Evolutionary conservation across 2,797 vertebrate genomes (phyloP), one percentile per base, ranked within the genome.

Genomic region (Betta splendens): DNA sequence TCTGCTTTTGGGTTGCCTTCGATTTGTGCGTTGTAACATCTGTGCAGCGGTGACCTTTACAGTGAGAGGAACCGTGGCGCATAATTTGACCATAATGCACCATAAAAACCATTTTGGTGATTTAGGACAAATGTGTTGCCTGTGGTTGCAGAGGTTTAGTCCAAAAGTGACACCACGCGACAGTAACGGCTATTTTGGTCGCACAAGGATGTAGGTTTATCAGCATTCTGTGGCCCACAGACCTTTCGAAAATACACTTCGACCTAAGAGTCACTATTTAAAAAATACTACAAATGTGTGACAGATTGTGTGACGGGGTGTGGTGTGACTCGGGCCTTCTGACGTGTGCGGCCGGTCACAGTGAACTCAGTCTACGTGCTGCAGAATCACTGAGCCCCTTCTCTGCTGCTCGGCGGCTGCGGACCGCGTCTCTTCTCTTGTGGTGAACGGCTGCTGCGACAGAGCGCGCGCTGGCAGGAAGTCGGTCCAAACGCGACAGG

Each of bases 401-500:
- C 53, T 55, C 44, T 48, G 29, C 32, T 13, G 39, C 31, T 42
- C 36, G 69, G 28, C 64, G 28, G 53, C 72, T 77, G 60, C 21
- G 50, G 74, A 69, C 79, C 76, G 2, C 84, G 80, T 54, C 50
- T 25, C 56, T 67, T 87, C 33, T 54, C 52, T 88, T 91, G 91
- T 79, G 90, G 91, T 83, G 72, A 80, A 71, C 61, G 37, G 17
- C 75, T 86, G 80, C 79, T 83, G 74, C 73, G 57, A 59, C 62
- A 85, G 42, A 69, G 75, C 75, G 9, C 33, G 78, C 87, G 62
- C 32, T 5, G 50, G 60, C 90, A 92, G 91, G 91, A 93, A 88
- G 83, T 90, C 50, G 66, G 74, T 79, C 84, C 75, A 77, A 89
- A 77, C 79, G 64, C 72, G 43, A 80, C 90, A 92, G 87, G 87